phyloP scores from a whole-genome alignment of 2,797 vertebrate genomes.

The Bucorvus abyssinicus region DNA sequence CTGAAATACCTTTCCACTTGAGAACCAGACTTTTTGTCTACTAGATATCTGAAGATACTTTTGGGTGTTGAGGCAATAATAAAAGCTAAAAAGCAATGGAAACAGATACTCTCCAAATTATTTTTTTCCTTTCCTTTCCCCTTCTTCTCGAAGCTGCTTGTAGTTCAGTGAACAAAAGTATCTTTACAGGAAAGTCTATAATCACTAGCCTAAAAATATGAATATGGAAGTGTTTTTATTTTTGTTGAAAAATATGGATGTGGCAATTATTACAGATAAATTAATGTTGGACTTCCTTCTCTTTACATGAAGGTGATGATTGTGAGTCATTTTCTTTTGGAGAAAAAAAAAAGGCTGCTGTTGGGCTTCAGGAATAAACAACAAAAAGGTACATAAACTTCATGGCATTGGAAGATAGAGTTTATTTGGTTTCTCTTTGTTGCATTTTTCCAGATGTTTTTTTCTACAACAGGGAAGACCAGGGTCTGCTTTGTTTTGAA shows the following conservation, averaged over 20 bases:
- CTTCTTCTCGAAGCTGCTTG: background rate
- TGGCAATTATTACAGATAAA: background rate
- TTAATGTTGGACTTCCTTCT: background rate
- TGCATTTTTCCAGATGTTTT: background rate
- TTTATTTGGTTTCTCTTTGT: background rate
- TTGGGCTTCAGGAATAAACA: background rate
- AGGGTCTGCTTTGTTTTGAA: background rate
- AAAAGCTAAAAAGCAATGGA: background rate
- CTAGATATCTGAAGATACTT: background rate
- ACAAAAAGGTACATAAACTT: background rate
- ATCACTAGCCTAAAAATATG: background rate
- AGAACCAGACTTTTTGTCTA: background rate
- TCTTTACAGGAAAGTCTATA: background rate
- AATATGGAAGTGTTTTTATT: background rate
- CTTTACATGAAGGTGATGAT: background rate
- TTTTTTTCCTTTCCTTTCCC: background rate
- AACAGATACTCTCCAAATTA: background rate
- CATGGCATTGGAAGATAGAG: background rate
- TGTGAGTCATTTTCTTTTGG: background rate
- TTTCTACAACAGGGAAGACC: background rate
- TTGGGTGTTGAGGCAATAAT: background rate
- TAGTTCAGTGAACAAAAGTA: background rate
- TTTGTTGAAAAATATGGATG: background rate
- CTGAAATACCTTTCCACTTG: background rate
- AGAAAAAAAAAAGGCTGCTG: background rate